These are phyloP conservation scores for Siphonodentalium dalli DNA, from an alignment of 2,888 invertebrate genomes.

Conservation along the genomic window DNA sequence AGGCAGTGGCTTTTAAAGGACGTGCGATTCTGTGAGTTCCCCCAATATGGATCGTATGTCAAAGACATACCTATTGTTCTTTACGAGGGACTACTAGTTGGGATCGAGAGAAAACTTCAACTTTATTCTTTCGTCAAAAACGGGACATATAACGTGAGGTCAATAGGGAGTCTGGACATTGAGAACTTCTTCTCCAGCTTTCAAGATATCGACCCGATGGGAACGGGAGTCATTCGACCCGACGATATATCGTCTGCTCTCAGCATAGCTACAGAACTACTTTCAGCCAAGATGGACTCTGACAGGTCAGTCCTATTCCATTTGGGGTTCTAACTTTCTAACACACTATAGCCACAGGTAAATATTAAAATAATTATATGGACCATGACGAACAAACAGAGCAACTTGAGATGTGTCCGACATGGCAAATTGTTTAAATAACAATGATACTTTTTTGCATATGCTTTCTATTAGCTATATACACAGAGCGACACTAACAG, in stretches of 20 bases:
- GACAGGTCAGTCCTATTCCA: no score
- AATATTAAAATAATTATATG: no score
- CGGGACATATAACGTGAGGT: slow-evolving; percentile 7
- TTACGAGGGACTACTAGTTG: slow-evolving; percentile 16
- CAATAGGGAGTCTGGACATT: slow-evolving; percentile 9
- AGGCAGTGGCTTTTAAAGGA: slow-evolving; percentile 7
- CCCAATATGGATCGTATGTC: slow-evolving; percentile 8
- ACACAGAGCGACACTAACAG: no score
- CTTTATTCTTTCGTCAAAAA: slow-evolving; percentile 6
- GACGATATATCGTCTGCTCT: slow-evolving; percentile 12
- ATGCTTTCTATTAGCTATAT: no score
- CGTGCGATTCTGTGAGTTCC: slow-evolving; percentile 1
- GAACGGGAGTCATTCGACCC: slow-evolving; percentile 10
- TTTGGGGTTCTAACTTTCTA: no score
- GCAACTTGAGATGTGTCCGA: no score
- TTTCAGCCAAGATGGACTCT: slow-evolving; percentile 3
- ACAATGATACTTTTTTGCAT: no score
- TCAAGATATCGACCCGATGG: slow-evolving; percentile 16
- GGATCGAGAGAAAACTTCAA: slow-evolving; percentile 16
- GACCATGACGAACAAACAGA: no score
- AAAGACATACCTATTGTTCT: slow-evolving; percentile 10
- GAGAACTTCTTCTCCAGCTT: slow-evolving; percentile 18
- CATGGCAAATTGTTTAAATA: no score
- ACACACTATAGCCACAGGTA: no score
- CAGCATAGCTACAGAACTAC: slow-evolving; percentile 3